A percentile compares a stretch with the other conserved stretches of the same genome.
Conservation (phyloP, 2,113 vertebrate genomes). For the Sebastes fasciatus region DNA sequence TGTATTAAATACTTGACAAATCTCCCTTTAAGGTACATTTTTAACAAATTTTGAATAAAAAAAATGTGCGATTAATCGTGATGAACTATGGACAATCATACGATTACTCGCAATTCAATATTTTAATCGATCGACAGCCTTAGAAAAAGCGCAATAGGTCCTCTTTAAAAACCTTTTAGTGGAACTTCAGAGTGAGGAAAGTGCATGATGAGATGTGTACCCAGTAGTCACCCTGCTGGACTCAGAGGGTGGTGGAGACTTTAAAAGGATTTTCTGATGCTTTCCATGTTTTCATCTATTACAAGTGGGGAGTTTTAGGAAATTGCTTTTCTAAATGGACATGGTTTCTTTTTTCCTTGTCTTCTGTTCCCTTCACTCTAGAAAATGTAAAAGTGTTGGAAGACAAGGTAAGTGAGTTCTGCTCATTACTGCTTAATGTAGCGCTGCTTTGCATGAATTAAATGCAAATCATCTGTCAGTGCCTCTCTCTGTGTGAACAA, state of each 20-base stretch:
- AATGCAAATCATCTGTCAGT: background rate
- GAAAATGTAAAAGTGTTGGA: background rate
- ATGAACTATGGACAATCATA: too few relatives aligned
- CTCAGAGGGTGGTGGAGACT: conserved; percentile 57
- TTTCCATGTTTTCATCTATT: conserved; percentile 3
- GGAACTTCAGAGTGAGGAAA: background rate
- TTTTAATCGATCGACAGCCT: too few relatives aligned
- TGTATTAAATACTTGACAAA: too few relatives aligned
- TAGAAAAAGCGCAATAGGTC: too few relatives aligned
- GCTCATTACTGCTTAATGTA: background rate
- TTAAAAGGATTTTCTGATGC: conserved; percentile 66
- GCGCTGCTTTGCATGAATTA: background rate
- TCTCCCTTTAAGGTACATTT: too few relatives aligned
- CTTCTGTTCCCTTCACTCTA: background rate
- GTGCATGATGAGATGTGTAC: conserved; percentile 50
- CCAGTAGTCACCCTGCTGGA: conserved; percentile 44
- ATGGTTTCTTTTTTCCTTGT: background rate
- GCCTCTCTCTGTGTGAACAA: background rate
- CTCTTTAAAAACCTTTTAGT: background rate
- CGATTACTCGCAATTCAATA: too few relatives aligned
- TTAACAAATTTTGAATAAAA: too few relatives aligned
- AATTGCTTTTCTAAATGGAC: background rate
- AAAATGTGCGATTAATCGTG: too few relatives aligned
- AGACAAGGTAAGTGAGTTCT: conserved; percentile 14
- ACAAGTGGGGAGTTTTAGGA: background rate